Evolutionary conservation across 2,888 invertebrate genomes (phyloP).

Genomic region (Acanthosoma haemorrhoidale): DNA sequence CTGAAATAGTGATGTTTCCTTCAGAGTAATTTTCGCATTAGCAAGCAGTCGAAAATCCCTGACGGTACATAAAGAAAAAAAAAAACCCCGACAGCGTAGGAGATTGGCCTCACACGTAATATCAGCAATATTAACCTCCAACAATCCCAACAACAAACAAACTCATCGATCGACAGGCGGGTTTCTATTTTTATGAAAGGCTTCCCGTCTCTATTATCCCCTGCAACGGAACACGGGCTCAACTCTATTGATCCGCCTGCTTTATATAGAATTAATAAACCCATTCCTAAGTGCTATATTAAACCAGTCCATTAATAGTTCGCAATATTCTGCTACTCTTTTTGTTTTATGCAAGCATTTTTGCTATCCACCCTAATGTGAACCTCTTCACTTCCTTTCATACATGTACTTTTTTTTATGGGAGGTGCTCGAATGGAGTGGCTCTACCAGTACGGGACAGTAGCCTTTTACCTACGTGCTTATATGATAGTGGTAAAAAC

Average conservation of each 20-base stretch:
- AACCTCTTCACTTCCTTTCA: too few species aligned
- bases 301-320: neutral
- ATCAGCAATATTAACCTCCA: neutral
- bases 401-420: too few species aligned
- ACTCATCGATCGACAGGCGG: neutral
- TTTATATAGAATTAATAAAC: neutral
- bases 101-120: neutral
- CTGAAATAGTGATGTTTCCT: too few species aligned
- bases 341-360: too few species aligned
- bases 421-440: too few species aligned
- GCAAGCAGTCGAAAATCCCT: neutral
- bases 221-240: neutral
- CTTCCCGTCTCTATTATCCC: neutral
- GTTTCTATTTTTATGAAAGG: neutral
- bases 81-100: neutral
- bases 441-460: too few species aligned
- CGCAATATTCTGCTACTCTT: neutral
- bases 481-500: too few species aligned
- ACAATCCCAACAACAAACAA: constrained; percentile 2
- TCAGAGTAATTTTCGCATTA: too few species aligned
- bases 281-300: neutral
- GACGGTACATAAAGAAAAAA: neutral
- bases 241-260: neutral
- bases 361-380: too few species aligned
- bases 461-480: too few species aligned